phyloP scores from a whole-genome alignment of 2,797 vertebrate species.

The Setipinna tenuifilis region DNA sequence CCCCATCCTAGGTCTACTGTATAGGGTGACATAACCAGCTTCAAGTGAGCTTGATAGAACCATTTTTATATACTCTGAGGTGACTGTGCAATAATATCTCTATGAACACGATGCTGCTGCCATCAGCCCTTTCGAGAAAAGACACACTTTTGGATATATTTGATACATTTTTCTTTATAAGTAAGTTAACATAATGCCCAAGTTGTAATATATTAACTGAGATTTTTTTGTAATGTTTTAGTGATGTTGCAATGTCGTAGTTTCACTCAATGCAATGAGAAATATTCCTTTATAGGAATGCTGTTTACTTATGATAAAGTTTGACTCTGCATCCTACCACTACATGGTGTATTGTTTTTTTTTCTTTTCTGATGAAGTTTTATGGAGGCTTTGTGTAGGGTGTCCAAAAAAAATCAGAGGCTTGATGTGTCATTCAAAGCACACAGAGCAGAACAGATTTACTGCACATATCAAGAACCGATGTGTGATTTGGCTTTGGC shows the following conservation, averaged over 20 bases:
- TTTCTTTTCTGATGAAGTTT: neutral
- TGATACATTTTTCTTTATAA: too few species aligned
- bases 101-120: neutral
- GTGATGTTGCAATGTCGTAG: too few species aligned
- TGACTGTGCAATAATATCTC: neutral
- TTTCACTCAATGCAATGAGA: too few species aligned
- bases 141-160: too few species aligned
- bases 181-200: too few species aligned
- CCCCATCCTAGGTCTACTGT: neutral
- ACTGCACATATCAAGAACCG: neutral
- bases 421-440: neutral
- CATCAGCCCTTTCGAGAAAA: neutral
- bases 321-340: neutral
- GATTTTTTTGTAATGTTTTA: too few species aligned
- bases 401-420: neutral
- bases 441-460: neutral
- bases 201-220: too few species aligned
- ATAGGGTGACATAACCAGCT: neutral
- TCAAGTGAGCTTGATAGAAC: constrained; percentile 1
- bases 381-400: neutral
- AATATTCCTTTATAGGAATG: too few species aligned
- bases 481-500: neutral
- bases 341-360: neutral
- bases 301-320: neutral
- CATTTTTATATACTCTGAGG: neutral